Base-by-base conservation (phyloP, 2,888 invertebrate genomes). In the Mimas tiliae region DNA sequence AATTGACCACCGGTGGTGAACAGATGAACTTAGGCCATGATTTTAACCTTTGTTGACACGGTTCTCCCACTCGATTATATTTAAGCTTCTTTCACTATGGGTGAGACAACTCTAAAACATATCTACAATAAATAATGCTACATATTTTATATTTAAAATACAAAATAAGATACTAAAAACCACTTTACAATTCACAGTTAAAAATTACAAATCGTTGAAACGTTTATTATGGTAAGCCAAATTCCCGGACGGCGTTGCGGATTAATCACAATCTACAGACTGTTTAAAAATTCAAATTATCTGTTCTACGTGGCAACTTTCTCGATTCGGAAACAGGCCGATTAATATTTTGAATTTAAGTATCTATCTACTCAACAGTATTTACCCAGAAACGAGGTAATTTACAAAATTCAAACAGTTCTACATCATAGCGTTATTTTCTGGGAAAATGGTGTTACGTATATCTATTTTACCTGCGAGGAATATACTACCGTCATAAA, bases 231-330 rank as follows among this genome's bases (percentile, higher is more conserved):
- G 70, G 67, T 33, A 70, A 69, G 72, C 58, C 65, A 64, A 72
- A 76, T 74, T 76, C 77, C 75, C 77, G 67, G 68, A 70, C 58
- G 77, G 34, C 67, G 66, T 66, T 67, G 68, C 67, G 76, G 83
- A 87, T 86, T 88, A 89, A 89, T 86, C 81, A 82, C 76, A 73
- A 73, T 81, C 78, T 77, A 77, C 75, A 71, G 81, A 73, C 79
- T 86, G 82, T 85, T 89, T 87, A 87, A 88, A 87, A 86, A 88
- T 89, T 88, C 80, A 88, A 85, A 85, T 85, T 81, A 84, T 85
- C 81, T 80, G 77, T 85, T 82, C 82, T 80, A 81, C 83, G 79
- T 75, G 79, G 81, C 74, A 84, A 80, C 84, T 85, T 83, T 81
- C 70, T 64, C 72, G 79, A 84, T 81, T 78, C 75, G 78, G 79